Conservation (phyloP, 1,140 invertebrate species). For the Zaprionus gabonicus region DNA sequence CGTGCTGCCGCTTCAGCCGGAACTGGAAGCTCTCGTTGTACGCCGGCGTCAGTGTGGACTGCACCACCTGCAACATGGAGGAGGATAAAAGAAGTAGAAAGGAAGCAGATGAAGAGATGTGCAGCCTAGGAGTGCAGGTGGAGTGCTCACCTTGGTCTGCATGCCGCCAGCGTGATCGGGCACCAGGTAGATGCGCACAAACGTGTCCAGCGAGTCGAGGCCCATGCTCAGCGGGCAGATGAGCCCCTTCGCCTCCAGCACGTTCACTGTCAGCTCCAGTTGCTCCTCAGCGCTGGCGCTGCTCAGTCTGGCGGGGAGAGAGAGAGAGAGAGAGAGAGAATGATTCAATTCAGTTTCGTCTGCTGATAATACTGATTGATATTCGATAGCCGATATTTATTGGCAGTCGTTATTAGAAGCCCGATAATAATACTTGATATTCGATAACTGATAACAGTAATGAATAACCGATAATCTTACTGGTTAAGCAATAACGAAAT, state of each 20-base stretch:
- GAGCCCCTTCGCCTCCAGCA: constrained; percentile 91
- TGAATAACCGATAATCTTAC: no score
- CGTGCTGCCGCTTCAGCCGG: constrained; percentile 86
- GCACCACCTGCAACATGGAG: constrained; percentile 61
- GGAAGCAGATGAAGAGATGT: background rate
- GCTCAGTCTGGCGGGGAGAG: constrained; percentile 21
- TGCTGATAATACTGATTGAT: background rate
- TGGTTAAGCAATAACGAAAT: no score
- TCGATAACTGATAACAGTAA: no score
- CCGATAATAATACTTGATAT: no score
- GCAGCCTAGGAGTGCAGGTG: background rate
- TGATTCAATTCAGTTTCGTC: background rate
- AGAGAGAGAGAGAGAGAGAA: background rate
- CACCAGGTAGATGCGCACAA: constrained; percentile 90
- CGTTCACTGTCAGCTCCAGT: constrained; percentile 89
- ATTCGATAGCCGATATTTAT: no score
- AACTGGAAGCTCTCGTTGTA: constrained; percentile 91
- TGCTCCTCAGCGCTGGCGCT: constrained; percentile 85
- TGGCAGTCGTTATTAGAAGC: no score
- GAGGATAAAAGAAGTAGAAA: no score
- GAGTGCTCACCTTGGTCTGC: constrained; percentile 88
- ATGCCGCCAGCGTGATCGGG: constrained; percentile 90
- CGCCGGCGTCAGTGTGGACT: constrained; percentile 87
- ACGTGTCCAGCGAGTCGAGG: constrained; percentile 89
- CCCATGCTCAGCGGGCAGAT: constrained; percentile 87